Conservation (phyloP, 2,888 invertebrate genomes). For the Epinotia demarniana region DNA sequence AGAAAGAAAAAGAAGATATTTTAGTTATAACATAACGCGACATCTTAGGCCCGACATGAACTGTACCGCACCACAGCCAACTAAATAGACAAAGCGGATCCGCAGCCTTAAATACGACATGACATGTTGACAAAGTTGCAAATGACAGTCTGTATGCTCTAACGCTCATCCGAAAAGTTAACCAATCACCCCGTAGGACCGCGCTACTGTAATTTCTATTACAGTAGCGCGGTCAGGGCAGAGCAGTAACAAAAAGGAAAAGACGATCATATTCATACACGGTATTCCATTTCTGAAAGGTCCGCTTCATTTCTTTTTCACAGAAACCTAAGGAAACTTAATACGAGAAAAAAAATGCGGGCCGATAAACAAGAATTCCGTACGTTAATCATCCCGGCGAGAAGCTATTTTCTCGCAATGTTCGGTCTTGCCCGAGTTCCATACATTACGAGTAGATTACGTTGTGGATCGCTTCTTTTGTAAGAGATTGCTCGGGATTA, state of each 20-base stretch:
- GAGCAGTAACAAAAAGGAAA: not conserved
- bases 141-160: too few species aligned
- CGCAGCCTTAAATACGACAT: too few species aligned
- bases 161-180: too few species aligned
- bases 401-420: constrained; percentile 47
- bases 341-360: constrained; percentile 19
- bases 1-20: too few species aligned
- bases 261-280: not conserved
- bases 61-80: too few species aligned
- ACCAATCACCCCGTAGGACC: too few species aligned
- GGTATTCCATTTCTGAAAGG: not conserved
- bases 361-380: constrained; percentile 21
- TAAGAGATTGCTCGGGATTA: constrained; percentile 68
- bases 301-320: not conserved
- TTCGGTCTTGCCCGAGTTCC: constrained; percentile 43
- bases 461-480: constrained; percentile 64
- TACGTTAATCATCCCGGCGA: constrained; percentile 39
- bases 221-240: too few species aligned
- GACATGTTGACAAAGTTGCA: too few species aligned
- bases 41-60: too few species aligned
- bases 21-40: too few species aligned
- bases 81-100: too few species aligned
- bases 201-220: too few species aligned
- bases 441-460: constrained; percentile 58
- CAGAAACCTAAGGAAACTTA: not conserved